Base-by-base conservation (phyloP, 2,797 vertebrate genomes). In the Fundulus diaphanus region DNA sequence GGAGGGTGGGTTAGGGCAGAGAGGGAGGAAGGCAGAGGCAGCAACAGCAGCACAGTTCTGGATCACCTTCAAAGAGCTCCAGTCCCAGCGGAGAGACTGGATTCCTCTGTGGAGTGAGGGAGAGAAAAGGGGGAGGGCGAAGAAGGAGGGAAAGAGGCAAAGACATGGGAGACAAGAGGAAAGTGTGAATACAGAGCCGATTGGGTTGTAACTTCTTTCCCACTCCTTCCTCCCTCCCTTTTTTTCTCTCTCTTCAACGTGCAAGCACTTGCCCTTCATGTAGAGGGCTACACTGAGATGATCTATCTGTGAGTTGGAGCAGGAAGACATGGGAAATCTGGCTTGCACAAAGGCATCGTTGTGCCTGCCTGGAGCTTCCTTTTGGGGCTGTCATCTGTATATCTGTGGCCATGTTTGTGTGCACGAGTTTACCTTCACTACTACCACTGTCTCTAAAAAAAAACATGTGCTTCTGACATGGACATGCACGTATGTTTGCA, bases 41-140 rank as follows among this genome's bases (percentile, higher is more conserved):
- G 83, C 66, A 75, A 67, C 63, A 89, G 91, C 87, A 82, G 90
- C 81, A 89, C 89, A 91, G 91, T 91, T 91, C 93, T 92, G 92
- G 92, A 95, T 95, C 94, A 94, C 93, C 94, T 95, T 95, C 94
- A 95, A 93, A 95, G 91, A 90, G 87, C 85, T 93, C 81, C 89
- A 76, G 72, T 93, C 93, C 93, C 93, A 92, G 78, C 18, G 89
- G 93, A 92, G 89, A 85, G 89, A 81, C 89, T 82, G 85, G 87
- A 94, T 92, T 93, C 90, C 91, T 94, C 92, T 92, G 84, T 46
- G 84, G 93, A 88, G 89, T 85, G 86, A 87, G 75, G 51, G 80
- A 80, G 83, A 77, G 86, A 88, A 84, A 82, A 81, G 68, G 76
- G 80, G 83, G 84, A 82, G 88, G 77, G 82, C 54, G 73, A 7